Percentiles rank a stretch among this genome's conserved stretches.
Conservation (phyloP, 2,113 vertebrate species). For the Argyrosomus japonicus region DNA sequence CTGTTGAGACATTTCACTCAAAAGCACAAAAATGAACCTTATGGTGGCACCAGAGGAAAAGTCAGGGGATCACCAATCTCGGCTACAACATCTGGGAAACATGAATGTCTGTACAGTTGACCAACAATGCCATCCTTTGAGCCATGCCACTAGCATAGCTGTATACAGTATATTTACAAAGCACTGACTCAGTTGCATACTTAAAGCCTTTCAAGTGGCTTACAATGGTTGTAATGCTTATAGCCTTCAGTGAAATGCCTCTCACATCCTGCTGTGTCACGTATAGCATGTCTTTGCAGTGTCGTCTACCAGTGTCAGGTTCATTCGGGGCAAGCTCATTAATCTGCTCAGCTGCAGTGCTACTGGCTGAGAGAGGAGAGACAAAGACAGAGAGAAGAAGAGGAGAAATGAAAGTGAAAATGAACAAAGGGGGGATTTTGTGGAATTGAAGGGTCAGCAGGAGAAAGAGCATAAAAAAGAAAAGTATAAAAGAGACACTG, state of each 20-base stretch:
- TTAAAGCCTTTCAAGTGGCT: conserved; percentile 3
- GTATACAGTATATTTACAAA: background rate
- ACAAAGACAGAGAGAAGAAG: conserved; percentile 13
- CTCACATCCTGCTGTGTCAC: conserved; percentile 43
- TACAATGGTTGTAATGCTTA: background rate
- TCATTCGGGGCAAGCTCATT: conserved; percentile 63
- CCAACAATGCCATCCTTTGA: background rate
- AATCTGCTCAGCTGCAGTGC: conserved; percentile 56
- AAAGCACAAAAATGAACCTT: background rate
- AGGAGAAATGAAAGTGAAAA: conserved; percentile 41
- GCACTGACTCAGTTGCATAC: background rate
- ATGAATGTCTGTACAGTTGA: background rate
- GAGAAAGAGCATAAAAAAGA: conserved; percentile 8
- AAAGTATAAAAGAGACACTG: background rate
- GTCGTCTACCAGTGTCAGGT: conserved; percentile 49
- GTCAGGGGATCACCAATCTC: background rate
- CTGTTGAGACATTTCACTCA: background rate
- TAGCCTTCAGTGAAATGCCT: conserved; percentile 4
- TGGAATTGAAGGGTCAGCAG: conserved; percentile 16
- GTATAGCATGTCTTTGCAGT: conserved; percentile 52
- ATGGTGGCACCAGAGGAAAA: background rate
- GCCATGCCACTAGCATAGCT: background rate
- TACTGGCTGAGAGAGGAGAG: conserved; percentile 33
- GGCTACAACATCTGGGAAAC: background rate
- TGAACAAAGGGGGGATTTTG: conserved; percentile 43